These are phyloP conservation scores for Mormyrus hasselquistii DNA, from an alignment of 2,797 vertebrate genomes.

Conservation along the genomic window DNA sequence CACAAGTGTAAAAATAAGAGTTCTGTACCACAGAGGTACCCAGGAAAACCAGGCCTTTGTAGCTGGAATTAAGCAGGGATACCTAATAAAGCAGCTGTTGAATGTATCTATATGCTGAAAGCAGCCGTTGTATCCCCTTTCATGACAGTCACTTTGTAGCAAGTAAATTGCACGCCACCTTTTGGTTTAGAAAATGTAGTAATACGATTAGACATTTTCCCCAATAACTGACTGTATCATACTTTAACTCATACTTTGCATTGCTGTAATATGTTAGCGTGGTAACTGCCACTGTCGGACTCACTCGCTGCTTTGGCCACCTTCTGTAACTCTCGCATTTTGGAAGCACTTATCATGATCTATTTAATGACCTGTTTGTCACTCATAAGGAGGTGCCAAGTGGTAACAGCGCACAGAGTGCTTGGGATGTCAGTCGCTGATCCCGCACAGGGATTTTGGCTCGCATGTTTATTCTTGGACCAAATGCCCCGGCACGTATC, in stretches of 20 bases:
- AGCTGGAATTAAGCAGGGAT: neutral
- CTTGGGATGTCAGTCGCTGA: neutral
- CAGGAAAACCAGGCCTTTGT: neutral
- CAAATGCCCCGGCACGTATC: neutral
- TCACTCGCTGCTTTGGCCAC: neutral
- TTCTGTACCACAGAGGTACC: neutral
- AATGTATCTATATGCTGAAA: neutral
- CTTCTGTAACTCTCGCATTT: neutral
- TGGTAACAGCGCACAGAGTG: neutral
- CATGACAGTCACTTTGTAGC: neutral
- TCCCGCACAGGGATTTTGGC: neutral
- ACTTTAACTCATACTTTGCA: neutral
- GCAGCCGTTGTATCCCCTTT: neutral
- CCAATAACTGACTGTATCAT: neutral
- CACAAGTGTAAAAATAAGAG: neutral
- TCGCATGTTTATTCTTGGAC: neutral
- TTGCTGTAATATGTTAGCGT: neutral
- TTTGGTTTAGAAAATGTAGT: neutral
- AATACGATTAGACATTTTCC: neutral
- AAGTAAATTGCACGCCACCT: neutral
- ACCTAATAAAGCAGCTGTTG: neutral
- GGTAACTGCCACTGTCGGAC: neutral
- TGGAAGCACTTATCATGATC: neutral
- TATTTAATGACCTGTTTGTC: neutral
- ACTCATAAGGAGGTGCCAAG: neutral